phyloP scores from a whole-genome alignment of 2,113 vertebrate species.

The Malurus alboscapulatus region DNA sequence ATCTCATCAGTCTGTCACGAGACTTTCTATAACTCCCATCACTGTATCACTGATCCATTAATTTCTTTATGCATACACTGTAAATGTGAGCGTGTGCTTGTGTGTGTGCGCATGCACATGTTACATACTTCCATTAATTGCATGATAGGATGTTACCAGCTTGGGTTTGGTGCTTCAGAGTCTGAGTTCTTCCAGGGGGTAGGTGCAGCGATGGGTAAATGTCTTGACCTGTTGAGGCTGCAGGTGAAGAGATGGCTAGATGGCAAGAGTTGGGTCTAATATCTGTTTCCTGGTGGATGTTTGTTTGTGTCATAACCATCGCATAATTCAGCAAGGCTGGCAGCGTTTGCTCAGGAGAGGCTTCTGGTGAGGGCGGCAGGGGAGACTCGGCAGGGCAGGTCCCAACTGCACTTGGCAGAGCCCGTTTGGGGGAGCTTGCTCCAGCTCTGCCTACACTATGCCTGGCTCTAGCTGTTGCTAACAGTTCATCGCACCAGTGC shows the following conservation, averaged over 20 bases:
- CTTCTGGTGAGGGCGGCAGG: slow-evolving; percentile 12
- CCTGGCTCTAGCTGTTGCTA: slow-evolving; percentile 73
- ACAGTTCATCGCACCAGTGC: slow-evolving; percentile 67
- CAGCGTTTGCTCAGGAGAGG: not conserved
- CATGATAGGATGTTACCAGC: slow-evolving; percentile 45
- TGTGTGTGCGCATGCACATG: slow-evolving; percentile 61
- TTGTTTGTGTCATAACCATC: slow-evolving; percentile 47
- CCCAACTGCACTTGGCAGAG: not conserved
- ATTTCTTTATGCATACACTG: slow-evolving; percentile 60
- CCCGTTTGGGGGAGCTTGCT: not conserved
- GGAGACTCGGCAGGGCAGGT: slow-evolving; percentile 10
- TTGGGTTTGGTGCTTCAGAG: slow-evolving; percentile 52
- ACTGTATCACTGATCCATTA: slow-evolving; percentile 59
- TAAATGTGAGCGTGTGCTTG: slow-evolving; percentile 26
- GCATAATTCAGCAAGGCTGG: slow-evolving; percentile 48
- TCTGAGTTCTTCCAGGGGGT: not conserved
- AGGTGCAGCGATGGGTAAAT: not conserved
- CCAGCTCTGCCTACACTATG: slow-evolving; percentile 53
- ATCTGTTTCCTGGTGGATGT: slow-evolving; percentile 23
- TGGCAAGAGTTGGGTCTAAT: slow-evolving; percentile 7
- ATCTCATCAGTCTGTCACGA: slow-evolving; percentile 41
- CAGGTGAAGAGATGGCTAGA: not conserved
- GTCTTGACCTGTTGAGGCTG: slow-evolving; percentile 17
- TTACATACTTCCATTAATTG: slow-evolving; percentile 47
- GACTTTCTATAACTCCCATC: slow-evolving; percentile 50